These are phyloP conservation scores for Caenorhabditis inopinata DNA, from an alignment of 1,140 invertebrate genomes.

Conservation along the genomic window DNA sequence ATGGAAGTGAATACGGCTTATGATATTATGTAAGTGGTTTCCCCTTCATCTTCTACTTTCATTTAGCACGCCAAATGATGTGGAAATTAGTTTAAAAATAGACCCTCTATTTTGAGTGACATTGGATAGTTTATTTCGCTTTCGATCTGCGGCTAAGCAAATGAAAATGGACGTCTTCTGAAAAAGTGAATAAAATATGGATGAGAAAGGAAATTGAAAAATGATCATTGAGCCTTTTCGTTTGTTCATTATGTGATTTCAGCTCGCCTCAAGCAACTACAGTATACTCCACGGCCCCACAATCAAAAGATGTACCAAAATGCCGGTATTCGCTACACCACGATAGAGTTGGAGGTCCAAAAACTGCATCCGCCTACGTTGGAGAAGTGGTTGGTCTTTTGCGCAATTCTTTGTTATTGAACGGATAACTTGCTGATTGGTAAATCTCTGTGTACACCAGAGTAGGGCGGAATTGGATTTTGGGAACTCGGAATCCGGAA, in stretches of 20 bases:
- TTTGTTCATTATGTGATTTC: too few relatives aligned
- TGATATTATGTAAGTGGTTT: slow-evolving; percentile 39
- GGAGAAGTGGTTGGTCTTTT: slow-evolving; percentile 22
- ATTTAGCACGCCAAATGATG: not conserved
- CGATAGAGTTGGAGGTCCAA: not conserved
- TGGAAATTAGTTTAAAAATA: not conserved
- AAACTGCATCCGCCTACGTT: slow-evolving; percentile 10
- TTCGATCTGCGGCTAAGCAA: too few relatives aligned
- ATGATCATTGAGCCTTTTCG: too few relatives aligned
- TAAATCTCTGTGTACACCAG: too few relatives aligned
- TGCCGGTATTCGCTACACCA: slow-evolving; percentile 40
- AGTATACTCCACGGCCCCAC: not conserved
- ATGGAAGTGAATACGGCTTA: slow-evolving; percentile 12
- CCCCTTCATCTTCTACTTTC: not conserved
- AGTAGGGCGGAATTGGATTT: too few relatives aligned
- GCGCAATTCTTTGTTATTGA: too few relatives aligned
- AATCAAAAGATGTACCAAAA: not conserved
- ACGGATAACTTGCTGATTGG: too few relatives aligned
- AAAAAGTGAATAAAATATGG: too few relatives aligned
- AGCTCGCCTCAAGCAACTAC: slow-evolving; percentile 9
- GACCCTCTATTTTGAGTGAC: not conserved
- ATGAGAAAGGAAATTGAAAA: too few relatives aligned
- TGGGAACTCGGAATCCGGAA: too few relatives aligned
- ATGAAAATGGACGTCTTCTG: too few relatives aligned
- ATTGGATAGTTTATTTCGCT: not conserved